Evolutionary conservation across 2,797 vertebrate species (phyloP).

Genomic region (Nyctalus aviator): DNA sequence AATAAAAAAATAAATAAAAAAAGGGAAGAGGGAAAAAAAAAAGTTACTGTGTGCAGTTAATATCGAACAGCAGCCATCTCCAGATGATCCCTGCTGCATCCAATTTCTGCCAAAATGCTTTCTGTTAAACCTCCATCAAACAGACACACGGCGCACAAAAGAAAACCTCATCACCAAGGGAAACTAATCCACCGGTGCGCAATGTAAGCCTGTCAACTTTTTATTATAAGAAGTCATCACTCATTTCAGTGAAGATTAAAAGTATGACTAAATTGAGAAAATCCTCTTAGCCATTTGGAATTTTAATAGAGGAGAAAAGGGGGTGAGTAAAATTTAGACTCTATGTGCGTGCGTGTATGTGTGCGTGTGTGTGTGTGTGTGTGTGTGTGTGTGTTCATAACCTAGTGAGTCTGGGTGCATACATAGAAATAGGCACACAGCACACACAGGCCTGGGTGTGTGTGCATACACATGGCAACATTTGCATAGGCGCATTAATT

Average conservation of each 20-base stretch:
- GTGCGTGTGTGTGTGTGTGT: constrained; percentile 63
- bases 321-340: constrained; percentile 90
- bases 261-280: constrained; percentile 99
- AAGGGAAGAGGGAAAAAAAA: constrained; percentile 85
- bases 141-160: constrained; percentile 98
- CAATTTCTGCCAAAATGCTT: constrained; percentile 98
- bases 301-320: constrained; percentile 96
- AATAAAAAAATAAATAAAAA: neutral
- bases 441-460: constrained; percentile 36
- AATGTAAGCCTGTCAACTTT: constrained; percentile 98
- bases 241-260: constrained; percentile 99
- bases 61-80: constrained; percentile 98
- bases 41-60: constrained; percentile 94
- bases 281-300: constrained; percentile 99
- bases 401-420: neutral
- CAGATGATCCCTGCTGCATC: constrained; percentile 98
- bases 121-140: constrained; percentile 99
- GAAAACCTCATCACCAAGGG: constrained; percentile 99
- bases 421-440: constrained; percentile 30
- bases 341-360: constrained; percentile 70
- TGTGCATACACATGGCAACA: neutral
- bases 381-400: constrained; percentile 72
- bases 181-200: constrained; percentile 98
- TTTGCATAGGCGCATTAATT: constrained; percentile 32
- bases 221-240: constrained; percentile 99